These are phyloP conservation scores for Apamea epomidion DNA, from an alignment of 2,888 invertebrate genomes.

Conservation along the genomic window DNA sequence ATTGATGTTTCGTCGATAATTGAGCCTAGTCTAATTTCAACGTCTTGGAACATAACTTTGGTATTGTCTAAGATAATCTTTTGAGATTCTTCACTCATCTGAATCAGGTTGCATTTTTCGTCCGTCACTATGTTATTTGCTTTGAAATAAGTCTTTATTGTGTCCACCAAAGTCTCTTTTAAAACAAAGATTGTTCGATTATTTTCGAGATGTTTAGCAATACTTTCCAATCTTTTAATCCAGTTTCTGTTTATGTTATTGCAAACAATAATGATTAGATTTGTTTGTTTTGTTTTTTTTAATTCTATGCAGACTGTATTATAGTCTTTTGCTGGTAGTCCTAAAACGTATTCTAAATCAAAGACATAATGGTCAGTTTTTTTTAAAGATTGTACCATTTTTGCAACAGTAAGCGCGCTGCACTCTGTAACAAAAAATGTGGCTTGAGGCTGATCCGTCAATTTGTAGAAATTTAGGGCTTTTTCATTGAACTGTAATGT, in stretches of 20 bases:
- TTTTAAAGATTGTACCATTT: conserved; percentile 44
- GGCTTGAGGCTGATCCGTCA: background rate
- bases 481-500: conserved; percentile 4
- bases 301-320: conserved; percentile 23
- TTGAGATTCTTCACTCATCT: conserved; percentile 38
- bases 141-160: conserved; percentile 27
- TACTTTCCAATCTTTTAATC: conserved; percentile 11
- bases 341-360: conserved; percentile 41
- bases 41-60: conserved; percentile 44
- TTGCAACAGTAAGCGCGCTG: conserved; percentile 35
- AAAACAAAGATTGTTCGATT: conserved; percentile 30
- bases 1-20: conserved; percentile 25
- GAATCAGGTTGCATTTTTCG: conserved; percentile 32
- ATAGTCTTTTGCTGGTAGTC: conserved; percentile 21
- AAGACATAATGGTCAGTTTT: conserved; percentile 15
- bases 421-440: conserved; percentile 33
- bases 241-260: conserved; percentile 15
- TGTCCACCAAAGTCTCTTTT: conserved; percentile 3
- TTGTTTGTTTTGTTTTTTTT: background rate
- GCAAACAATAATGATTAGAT: conserved; percentile 29
- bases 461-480: background rate
- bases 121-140: conserved; percentile 14
- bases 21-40: conserved; percentile 23
- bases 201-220: conserved; percentile 8
- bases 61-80: conserved; percentile 25